These are phyloP conservation scores for Nipponia nippon DNA, from an alignment of 2,113 vertebrate species.

Conservation along the genomic window DNA sequence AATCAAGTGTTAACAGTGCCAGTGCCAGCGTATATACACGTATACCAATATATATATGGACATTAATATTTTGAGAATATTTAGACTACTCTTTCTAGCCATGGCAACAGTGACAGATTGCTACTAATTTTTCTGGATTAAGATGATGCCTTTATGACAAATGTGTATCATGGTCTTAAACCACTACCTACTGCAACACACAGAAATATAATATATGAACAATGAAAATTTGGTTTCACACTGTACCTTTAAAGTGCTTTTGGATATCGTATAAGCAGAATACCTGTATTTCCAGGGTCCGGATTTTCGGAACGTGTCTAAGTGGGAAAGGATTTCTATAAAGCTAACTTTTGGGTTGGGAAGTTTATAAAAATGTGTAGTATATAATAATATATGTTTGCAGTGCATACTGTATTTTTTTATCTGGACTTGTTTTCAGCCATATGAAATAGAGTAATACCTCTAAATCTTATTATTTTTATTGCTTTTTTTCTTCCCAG, in stretches of 20 bases:
- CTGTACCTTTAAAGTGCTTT: not conserved
- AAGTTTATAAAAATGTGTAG: not conserved
- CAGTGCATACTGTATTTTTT: not conserved
- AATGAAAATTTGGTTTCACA: not conserved
- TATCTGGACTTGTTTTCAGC: not conserved
- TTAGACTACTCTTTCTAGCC: not conserved
- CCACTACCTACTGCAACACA: not conserved
- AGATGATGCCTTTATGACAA: not conserved
- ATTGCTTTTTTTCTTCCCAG: not conserved
- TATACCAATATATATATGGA: not conserved
- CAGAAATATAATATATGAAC: not conserved
- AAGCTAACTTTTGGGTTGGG: not conserved
- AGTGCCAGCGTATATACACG: not conserved
- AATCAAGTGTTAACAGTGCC: not conserved
- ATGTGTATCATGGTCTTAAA: not conserved
- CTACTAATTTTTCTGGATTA: not conserved
- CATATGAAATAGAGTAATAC: not conserved
- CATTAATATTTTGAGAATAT: not conserved
- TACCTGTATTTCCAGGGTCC: not conserved
- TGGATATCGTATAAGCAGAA: not conserved
- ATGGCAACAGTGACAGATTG: not conserved
- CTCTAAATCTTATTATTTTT: not conserved
- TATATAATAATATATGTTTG: not conserved
- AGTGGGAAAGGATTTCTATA: not conserved
- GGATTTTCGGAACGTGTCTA: not conserved